Percentiles rank a stretch among this genome's conserved stretches.
phyloP scores from a whole-genome alignment of 2,888 invertebrate species.

The Zaprionus obscuricornis region DNA sequence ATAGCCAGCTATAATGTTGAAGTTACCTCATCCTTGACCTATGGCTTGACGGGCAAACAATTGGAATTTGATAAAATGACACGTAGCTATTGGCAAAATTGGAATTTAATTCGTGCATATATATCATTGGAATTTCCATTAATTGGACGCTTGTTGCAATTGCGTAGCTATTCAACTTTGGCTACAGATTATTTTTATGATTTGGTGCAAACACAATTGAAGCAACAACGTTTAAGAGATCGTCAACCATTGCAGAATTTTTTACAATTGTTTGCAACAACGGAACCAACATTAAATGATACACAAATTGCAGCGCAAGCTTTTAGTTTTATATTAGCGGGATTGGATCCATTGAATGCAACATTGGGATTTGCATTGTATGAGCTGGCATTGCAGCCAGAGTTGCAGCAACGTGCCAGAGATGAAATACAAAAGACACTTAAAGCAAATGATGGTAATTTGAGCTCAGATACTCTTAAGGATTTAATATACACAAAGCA shows the following conservation, averaged over 20 bases:
- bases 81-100: slow-evolving; percentile 30
- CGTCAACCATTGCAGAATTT: slow-evolving; percentile 84
- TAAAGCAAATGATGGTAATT: slow-evolving; percentile 52
- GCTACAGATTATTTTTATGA: slow-evolving; percentile 73
- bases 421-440: slow-evolving; percentile 64
- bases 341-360: slow-evolving; percentile 87
- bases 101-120: slow-evolving; percentile 60
- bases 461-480: slow-evolving; percentile 64
- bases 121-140: slow-evolving; percentile 67
- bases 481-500: slow-evolving; percentile 76
- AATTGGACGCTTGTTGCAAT: slow-evolving; percentile 65
- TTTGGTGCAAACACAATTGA: slow-evolving; percentile 62
- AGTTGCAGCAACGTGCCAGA: slow-evolving; percentile 66
- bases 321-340: slow-evolving; percentile 83
- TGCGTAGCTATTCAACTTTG: slow-evolving; percentile 51
- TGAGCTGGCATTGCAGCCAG: slow-evolving; percentile 78
- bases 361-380: slow-evolving; percentile 85
- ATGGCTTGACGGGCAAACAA: slow-evolving; percentile 83
- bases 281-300: slow-evolving; percentile 56
- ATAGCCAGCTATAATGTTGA: slow-evolving; percentile 84
- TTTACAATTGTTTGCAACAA: slow-evolving; percentile 84
- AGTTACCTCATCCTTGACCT: slow-evolving; percentile 84
- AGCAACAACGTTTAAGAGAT: slow-evolving; percentile 58
- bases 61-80: slow-evolving; percentile 80
- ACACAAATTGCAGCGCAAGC: slow-evolving; percentile 80